phyloP scores from a whole-genome alignment of 2,113 vertebrate genomes.

The Albula goreensis region DNA sequence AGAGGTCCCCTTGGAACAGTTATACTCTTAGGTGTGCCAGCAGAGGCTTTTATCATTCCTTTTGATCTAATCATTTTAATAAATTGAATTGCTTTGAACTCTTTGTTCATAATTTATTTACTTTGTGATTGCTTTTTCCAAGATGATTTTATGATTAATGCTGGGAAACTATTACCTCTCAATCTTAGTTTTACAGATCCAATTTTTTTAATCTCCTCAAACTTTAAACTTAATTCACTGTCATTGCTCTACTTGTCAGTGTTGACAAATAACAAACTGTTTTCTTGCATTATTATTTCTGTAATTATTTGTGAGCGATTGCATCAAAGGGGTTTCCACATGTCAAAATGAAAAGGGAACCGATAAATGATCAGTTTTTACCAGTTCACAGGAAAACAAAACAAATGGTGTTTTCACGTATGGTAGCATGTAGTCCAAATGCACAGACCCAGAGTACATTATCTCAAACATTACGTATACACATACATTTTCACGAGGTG shows the following conservation, averaged over 20 bases:
- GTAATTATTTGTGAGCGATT: background rate
- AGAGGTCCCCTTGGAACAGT: background rate
- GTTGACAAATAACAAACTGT: background rate
- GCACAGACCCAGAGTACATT: too few relatives aligned
- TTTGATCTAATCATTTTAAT: constrained; percentile 5
- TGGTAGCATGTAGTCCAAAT: too few relatives aligned
- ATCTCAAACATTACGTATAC: too few relatives aligned
- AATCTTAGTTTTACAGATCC: background rate
- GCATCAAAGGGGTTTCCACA: background rate
- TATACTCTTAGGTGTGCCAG: background rate
- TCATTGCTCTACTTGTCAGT: background rate
- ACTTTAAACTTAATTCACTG: background rate
- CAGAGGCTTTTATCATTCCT: constrained; percentile 9
- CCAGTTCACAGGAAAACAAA: background rate
- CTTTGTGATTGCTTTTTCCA: background rate
- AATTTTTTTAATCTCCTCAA: background rate
- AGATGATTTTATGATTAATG: background rate
- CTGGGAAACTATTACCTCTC: background rate
- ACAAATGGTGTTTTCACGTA: background rate
- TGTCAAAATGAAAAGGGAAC: background rate
- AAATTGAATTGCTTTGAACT: constrained; percentile 13
- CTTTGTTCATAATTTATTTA: background rate
- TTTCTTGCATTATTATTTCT: background rate
- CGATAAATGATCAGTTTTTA: background rate
- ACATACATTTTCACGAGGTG: too few relatives aligned